Evolutionary conservation across 2,888 invertebrate genomes (phyloP), one percentile per base, ranked within the genome.

Genomic region (Ormia ochracea): DNA sequence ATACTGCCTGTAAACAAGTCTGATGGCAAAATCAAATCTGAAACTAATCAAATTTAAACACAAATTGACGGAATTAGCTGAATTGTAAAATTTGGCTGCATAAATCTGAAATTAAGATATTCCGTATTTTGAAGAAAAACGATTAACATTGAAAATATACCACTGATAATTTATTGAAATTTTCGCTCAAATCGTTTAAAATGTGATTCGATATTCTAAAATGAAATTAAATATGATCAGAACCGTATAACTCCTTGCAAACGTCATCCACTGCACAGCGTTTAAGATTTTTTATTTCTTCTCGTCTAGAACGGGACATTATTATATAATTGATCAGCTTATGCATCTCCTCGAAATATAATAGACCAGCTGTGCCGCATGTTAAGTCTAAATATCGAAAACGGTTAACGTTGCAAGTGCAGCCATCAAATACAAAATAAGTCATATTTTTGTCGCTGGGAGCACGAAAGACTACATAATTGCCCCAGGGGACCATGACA

Each of bases 401-500:
- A 2, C 85, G 81, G 65, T 86, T 85, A 2, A 88, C 84, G 61
- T 88, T 87, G 77, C 88, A 88, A 9, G 88, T 88, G 77, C 89
- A 89, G 7, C 88, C 89, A 66, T 89, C 87, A 61, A 85, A 89
- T 1, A 88, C 81, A 54, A 86, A 87, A 77, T 85, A 88, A 2
- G 83, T 84, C 65, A 84, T 83, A 38, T 84, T 84, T 0, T 73
- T 82, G 28, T 82, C 83, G 17, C 83, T 83, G 52, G 83, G 85
- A 4, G 70, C 69, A 4, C 85, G 86, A 48, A 89, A 88, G 1
- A 85, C 85, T 1, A 88, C 87, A 72, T 88, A 89, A 41, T 88
- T 88, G 72, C 89, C 88, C 88, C 88, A 89, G 1, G 89, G 88
- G 0, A 88, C 87, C 88, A 89, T 87, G 0, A 84, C 83, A 21